Conservation (phyloP, 2,113 vertebrate genomes). For the Serinus canaria region DNA sequence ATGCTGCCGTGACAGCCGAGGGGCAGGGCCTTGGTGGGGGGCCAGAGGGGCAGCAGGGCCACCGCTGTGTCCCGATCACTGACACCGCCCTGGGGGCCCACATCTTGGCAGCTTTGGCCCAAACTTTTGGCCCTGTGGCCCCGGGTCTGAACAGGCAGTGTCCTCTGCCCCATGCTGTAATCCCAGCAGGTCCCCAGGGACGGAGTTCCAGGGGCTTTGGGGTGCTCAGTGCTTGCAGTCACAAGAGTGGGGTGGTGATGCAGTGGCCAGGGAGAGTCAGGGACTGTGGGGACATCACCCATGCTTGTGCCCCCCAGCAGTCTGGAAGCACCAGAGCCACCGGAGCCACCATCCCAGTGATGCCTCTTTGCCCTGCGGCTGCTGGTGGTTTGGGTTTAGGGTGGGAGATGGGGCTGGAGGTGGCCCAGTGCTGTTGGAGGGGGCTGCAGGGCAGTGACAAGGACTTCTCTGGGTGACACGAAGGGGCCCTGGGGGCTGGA, state of each 20-base stretch:
- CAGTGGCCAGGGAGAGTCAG: neutral
- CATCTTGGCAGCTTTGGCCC: too few relatives aligned
- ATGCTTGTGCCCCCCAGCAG: neutral
- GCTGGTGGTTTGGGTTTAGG: neutral
- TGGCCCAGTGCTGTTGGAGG: neutral
- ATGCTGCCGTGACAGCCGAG: neutral
- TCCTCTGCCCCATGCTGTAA: neutral
- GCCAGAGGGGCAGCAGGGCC: neutral
- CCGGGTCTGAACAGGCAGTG: neutral
- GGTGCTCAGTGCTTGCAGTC: neutral
- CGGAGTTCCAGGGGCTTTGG: neutral
- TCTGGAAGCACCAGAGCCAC: neutral
- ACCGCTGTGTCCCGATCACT: neutral
- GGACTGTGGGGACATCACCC: neutral
- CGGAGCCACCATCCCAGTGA: neutral
- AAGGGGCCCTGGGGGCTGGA: rapidly evolving
- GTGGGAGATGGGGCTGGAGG: neutral
- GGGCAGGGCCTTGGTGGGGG: neutral
- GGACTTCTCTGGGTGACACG: rapidly evolving
- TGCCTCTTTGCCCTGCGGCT: neutral
- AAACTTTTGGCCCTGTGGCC: neutral
- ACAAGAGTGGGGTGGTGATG: neutral
- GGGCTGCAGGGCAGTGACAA: neutral
- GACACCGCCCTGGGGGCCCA: neutral
- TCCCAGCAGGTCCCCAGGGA: neutral